phyloP scores from a whole-genome alignment of 2,888 invertebrate genomes.

The Opisthograptis luteolata region DNA sequence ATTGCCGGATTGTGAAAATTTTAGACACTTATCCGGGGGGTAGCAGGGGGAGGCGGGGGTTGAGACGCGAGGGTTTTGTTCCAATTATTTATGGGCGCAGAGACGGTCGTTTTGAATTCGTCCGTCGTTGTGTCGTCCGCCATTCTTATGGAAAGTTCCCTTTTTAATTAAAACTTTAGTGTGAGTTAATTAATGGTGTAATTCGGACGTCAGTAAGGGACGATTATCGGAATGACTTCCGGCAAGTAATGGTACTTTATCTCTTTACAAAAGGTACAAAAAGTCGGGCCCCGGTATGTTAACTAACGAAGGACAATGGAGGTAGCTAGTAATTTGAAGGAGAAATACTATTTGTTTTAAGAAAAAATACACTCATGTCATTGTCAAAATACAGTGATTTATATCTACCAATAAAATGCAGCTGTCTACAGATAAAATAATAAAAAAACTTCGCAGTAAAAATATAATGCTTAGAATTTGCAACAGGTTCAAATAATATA shows the following conservation, averaged over 20 bases:
- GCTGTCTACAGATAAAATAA: too few relatives aligned
- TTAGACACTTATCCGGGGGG: conserved; percentile 82
- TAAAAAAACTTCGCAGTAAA: too few relatives aligned
- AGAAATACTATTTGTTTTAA: not conserved
- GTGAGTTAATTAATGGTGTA: conserved; percentile 78
- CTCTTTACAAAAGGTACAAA: conserved; percentile 25
- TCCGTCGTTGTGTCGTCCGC: conserved; percentile 71
- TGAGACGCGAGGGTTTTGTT: conserved; percentile 73
- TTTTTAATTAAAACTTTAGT: conserved; percentile 82
- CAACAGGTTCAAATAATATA: too few relatives aligned
- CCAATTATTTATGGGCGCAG: conserved; percentile 83
- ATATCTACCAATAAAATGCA: too few relatives aligned
- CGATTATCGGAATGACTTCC: conserved; percentile 47
- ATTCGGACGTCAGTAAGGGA: conserved; percentile 48
- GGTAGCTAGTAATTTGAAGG: not conserved
- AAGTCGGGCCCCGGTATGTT: not conserved
- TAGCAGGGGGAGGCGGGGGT: conserved; percentile 47
- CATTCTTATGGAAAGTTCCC: conserved; percentile 75
- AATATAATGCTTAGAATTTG: too few relatives aligned
- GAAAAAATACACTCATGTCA: too few relatives aligned
- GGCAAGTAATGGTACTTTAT: conserved; percentile 40
- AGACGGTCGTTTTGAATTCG: conserved; percentile 79
- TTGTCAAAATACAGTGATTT: too few relatives aligned
- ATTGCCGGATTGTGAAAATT: conserved; percentile 85
- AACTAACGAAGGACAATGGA: not conserved